Evolutionary conservation across 2,113 vertebrate species (phyloP), one percentile per base, ranked within the genome.

Genomic region (Raja brachyura): DNA sequence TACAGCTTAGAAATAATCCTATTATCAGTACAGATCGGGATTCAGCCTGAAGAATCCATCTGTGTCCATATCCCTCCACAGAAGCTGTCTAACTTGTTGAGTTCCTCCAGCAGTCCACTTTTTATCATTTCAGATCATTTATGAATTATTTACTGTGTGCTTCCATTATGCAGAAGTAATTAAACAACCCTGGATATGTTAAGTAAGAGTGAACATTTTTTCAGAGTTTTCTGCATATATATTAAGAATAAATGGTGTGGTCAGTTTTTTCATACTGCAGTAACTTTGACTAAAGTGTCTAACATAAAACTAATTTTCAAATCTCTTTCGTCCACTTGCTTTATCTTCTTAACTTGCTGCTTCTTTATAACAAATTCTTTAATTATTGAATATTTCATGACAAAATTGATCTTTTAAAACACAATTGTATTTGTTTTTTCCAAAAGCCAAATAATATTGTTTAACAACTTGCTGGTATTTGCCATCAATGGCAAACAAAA

Each of bases 291-390:
- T 7, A 14, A 54, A 54, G 5, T 22, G 20, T 33, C 39, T 54
- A 81, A 81, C 78, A 54, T 18, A 48, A 39, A 79, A 81, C 33
- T 81, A 81, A 81, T 81, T 81, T 81, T 81, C 78, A 54, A 48
- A 54, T 16, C 48, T 54, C 33, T 81, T 81, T 81, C 10, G 18
- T 20, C 39, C 33, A 54, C 48, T 39, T 11, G 39, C 18, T 78
- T 10, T 78, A n/a, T 39, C 39, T 78, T 79, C 78, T 1, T 20
- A 79, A 48, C 18, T 1, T 16, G 0, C 54, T 54, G 78, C 20
- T 81, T 22, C 66, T 22, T 81, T 54, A 54, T 48, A 48, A 16
- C 39, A 18, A 48, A 48, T 81, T 33, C 39, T 81, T 78, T 81
- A 39, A 18, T 39, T 22, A 48, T 20, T 48, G 18, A 79, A 33